Conservation (phyloP, 2,113 vertebrate genomes). For the Boulengerochromis microlepis region DNA sequence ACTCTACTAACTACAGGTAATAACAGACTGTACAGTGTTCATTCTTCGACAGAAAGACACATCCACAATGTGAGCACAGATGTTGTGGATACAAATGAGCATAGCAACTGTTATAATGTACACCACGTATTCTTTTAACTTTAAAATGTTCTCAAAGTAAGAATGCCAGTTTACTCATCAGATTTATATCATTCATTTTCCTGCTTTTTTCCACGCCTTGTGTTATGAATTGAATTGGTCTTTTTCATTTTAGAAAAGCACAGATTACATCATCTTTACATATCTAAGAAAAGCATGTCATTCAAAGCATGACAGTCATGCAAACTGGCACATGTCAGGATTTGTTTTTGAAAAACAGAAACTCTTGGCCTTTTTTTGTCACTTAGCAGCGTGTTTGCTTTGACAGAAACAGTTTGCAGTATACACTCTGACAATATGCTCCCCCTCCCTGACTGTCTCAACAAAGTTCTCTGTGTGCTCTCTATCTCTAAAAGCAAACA, state of each 20-base stretch:
- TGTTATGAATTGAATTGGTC: not conserved
- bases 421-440: not conserved
- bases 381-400: not conserved
- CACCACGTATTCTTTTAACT: not conserved
- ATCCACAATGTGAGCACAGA: not conserved
- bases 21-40: not conserved
- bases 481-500: not conserved
- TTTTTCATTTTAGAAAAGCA: not conserved
- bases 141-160: not conserved
- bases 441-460: not conserved
- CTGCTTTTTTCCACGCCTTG: not conserved
- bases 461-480: not conserved
- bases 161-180: not conserved
- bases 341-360: not conserved
- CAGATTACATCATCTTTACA: not conserved
- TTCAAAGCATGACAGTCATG: not conserved
- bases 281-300: not conserved
- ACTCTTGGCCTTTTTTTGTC: not conserved
- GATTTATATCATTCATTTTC: not conserved
- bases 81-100: not conserved
- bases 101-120: not conserved
- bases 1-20: not conserved
- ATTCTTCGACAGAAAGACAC: not conserved
- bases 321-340: not conserved
- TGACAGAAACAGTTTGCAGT: not conserved